A percentile compares a stretch with the other conserved stretches of the same genome.
Evolutionary conservation across 2,888 invertebrate genomes (phyloP).

Genomic region (Pollenia labialis): DNA sequence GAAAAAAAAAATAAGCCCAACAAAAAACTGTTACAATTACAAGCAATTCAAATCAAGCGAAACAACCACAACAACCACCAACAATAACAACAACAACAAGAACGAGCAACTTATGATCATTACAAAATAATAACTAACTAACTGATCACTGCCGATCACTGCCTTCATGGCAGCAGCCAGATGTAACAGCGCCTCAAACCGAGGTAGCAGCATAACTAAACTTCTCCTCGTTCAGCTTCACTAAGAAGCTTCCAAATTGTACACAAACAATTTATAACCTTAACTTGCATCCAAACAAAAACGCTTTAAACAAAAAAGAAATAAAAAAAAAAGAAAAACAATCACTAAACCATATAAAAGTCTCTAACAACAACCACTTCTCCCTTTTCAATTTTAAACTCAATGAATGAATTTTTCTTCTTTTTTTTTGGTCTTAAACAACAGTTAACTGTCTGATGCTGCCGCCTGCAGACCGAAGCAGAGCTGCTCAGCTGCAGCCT

Average conservation of each 20-base stretch:
- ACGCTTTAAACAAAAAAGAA: constrained; percentile 44
- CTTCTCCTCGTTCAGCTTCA: constrained; percentile 25
- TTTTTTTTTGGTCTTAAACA: constrained; percentile 52
- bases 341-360: constrained; percentile 27
- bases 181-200: not conserved
- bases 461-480: not conserved
- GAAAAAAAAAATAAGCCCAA: constrained; percentile 8
- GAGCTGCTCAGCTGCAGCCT: constrained; percentile 25
- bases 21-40: constrained; percentile 73
- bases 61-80: constrained; percentile 61
- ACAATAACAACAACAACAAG: constrained; percentile 18
- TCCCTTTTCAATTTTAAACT: constrained; percentile 74
- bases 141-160: constrained; percentile 62
- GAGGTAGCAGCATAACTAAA: not conserved
- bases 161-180: constrained; percentile 61
- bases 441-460: constrained; percentile 61
- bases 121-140: constrained; percentile 68
- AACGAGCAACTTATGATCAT: constrained; percentile 62
- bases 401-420: constrained; percentile 78
- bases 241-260: constrained; percentile 65
- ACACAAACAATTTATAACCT: constrained; percentile 51
- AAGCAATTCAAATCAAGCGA: constrained; percentile 72
- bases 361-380: constrained; percentile 50
- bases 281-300: constrained; percentile 27
- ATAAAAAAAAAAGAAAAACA: constrained; percentile 6